Conservation (phyloP, 2,888 invertebrate species). For the Pilophorus perplexus region DNA sequence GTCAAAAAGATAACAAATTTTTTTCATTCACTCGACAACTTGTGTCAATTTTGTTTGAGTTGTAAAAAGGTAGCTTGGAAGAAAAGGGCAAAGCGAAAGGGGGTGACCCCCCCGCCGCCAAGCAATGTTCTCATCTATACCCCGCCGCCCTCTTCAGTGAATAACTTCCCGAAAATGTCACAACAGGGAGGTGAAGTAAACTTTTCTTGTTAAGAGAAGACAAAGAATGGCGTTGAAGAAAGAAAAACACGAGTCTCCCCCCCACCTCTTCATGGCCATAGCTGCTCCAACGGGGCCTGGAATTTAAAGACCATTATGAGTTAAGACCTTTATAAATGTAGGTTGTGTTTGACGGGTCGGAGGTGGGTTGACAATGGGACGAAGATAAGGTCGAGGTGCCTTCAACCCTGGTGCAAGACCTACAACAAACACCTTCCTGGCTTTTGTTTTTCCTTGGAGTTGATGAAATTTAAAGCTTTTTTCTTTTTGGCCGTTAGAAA, state of each 20-base stretch:
- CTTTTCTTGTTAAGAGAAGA: conserved; percentile 39
- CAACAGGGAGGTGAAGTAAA: conserved; percentile 35
- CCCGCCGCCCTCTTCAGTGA: conserved; percentile 9
- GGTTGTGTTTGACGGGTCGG: conserved; percentile 39
- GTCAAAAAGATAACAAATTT: conserved; percentile 29
- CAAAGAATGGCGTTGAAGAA: conserved; percentile 35
- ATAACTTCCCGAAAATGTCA: conserved; percentile 36
- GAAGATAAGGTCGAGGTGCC: conserved; percentile 36
- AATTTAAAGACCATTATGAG: conserved; percentile 41
- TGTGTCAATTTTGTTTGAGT: conserved; percentile 37
- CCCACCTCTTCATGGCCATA: background rate
- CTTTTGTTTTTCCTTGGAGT: conserved; percentile 37
- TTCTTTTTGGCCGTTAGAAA: background rate
- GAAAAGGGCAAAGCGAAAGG: conserved; percentile 27
- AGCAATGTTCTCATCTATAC: too few species aligned
- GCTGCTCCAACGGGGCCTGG: conserved; percentile 3
- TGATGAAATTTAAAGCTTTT: conserved; percentile 39
- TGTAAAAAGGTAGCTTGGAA: conserved; percentile 23
- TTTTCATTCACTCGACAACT: conserved; percentile 30
- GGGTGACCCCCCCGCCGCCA: conserved; percentile 22
- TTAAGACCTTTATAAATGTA: conserved; percentile 42
- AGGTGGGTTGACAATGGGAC: conserved; percentile 33
- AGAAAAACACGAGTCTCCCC: conserved; percentile 31
- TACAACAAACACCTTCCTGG: background rate
- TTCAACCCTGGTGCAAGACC: background rate